phyloP scores from a whole-genome alignment of 2,113 vertebrate genomes.

The Otolemur garnettii region DNA sequence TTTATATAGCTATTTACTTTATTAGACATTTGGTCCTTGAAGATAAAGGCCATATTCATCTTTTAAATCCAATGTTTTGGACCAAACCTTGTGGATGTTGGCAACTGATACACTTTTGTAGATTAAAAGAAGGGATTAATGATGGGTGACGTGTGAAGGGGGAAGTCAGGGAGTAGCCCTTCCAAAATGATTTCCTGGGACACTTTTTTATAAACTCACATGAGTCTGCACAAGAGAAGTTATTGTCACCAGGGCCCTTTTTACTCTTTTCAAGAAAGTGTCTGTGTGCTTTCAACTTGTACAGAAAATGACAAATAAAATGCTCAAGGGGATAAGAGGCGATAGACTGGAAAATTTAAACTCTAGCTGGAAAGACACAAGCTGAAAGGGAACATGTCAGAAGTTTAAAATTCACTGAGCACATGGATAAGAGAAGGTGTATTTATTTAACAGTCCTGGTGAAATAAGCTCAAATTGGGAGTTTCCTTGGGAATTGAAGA shows the following conservation, averaged over 20 bases:
- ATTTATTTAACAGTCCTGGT: neutral
- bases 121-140: neutral
- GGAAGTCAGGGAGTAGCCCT: neutral
- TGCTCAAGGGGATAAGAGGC: slow-evolving; percentile 55
- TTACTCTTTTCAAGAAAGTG: slow-evolving; percentile 5
- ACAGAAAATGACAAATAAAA: slow-evolving; percentile 55
- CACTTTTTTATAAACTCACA: neutral
- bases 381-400: slow-evolving; percentile 19
- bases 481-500: neutral
- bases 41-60: neutral
- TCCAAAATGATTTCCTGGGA: neutral
- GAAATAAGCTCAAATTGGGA: neutral
- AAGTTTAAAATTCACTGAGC: slow-evolving; percentile 50
- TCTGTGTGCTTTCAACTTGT: neutral
- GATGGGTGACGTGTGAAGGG: neutral
- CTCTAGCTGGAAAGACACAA: slow-evolving; percentile 45
- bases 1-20: neutral
- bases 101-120: neutral
- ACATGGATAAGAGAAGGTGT: neutral
- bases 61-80: neutral
- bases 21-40: neutral
- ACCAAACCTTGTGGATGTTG: neutral
- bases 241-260: neutral
- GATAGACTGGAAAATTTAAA: slow-evolving; percentile 71
- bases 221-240: neutral